Base-by-base conservation (phyloP, 2,797 vertebrate species). In the Spinus olivaceus region DNA sequence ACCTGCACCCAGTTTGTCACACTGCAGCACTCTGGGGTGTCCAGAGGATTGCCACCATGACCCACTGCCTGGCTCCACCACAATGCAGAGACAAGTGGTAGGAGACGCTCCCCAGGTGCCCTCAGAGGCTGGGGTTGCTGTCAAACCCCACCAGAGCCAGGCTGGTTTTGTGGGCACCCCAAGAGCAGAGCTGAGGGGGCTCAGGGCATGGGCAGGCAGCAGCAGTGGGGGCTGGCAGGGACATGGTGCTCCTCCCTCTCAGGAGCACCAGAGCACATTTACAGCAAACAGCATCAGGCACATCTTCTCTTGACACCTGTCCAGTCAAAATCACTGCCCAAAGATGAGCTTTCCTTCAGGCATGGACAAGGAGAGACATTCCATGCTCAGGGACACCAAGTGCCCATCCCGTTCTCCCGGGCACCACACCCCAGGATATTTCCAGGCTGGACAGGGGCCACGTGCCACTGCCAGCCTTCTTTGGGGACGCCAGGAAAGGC, bases 331-430 rank as follows among this genome's bases (percentile, higher is more conserved):
- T 14, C 21, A 0, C 37, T 41, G 19, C 46, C 59, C 13, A 30
- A 6, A 5, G 5, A 37, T 14, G 59, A 15, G 27, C 35, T 47
- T 73, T 47, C 49, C 49, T 37, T 12, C 44, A 57, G 73, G 17
- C 41, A 51, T 17, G 63, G 54, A 18, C 28, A 30, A 57, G 54
- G 18, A 74, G 65, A 33, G 24, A 8, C 1, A 1, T 51, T 65
- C 54, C 61, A 18, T 13, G 4, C 54, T 25, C 0, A 1, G 28
- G n/a, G 30, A 73, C 70, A 76, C 30, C 54, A 10, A 91, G 67
- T 30, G 56, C 32, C 84, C 2, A 3, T 22, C n/a, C 64, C 0
- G 0, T 32, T 65, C 53, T 69, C 39, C 35, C 0, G 0, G 44
- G 33, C 57, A 25, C 59, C 0, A 0, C 70, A 54, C 30, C 80